Base-by-base conservation (phyloP, 2,797 vertebrate species). In the Tamandua tetradactyla region DNA sequence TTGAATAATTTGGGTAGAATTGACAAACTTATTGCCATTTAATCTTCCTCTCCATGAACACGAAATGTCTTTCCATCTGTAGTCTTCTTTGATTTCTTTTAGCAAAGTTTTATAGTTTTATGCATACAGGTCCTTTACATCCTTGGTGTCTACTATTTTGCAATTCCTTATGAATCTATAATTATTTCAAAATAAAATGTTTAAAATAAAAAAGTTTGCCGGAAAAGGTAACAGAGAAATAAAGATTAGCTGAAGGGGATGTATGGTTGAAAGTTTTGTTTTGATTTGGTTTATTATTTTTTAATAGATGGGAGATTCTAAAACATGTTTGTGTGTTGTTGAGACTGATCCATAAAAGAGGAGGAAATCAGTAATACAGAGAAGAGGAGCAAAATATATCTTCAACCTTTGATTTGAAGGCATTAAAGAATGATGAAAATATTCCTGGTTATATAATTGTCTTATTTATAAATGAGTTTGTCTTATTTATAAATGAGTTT, bases 341-440 rank as follows among this genome's bases (percentile, higher is more conserved):
- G 76, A 52, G 27, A 91, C 78, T 86, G 37, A 71, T 80, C 49
- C 23, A 27, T 66, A 84, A 59, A 66, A 84, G 59, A 55, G 84
- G 62, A 87, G 66, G 27, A 69, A 42, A 68, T 52, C 66, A 25
- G 52, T 92, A 62, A 91, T 91, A 25, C 14, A 81, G 52, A 80
- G 7, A 42, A 71, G 30, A 57, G 64, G 44, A 80, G 62, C 35
- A 94, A 88, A 86, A 55, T 75, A 62, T 27, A 59, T 82, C 62
- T 91, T 40, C 76, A 44, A 42, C 42, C 40, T 91, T 71, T 89
- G 69, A 9, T 76, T 64, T 86, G 57, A 91, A 78, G 42, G 2
- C 30, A 93, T 92, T 93, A 55, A 57, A 82, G 23, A 66, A 35
- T 75, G n/a, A 42, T 37, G n/a, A 91, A 90, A 89, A 66, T 79